A percentile compares a stretch with the other conserved stretches of the same genome.
phyloP scores from a whole-genome alignment of 2,113 vertebrate species.

The Phyllostomus discolor region DNA sequence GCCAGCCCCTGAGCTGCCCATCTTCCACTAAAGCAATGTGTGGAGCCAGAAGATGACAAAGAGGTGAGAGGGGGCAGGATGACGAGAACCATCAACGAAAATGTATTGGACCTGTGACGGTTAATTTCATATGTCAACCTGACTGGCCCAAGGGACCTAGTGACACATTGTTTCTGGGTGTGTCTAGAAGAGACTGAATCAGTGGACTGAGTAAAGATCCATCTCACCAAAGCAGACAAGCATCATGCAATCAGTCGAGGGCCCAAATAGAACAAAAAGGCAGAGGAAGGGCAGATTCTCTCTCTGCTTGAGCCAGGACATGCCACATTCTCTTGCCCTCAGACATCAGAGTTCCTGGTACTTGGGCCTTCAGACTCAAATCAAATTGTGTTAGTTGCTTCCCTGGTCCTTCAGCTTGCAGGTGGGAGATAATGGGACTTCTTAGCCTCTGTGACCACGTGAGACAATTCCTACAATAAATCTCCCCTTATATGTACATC shows the following conservation, averaged over 20 bases:
- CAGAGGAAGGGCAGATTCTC: not conserved
- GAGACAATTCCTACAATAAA: not conserved
- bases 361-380: no score
- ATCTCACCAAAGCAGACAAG: not conserved
- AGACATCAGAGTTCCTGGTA: not conserved
- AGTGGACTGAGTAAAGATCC: no score
- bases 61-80: not conserved
- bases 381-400: not conserved
- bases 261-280: fast-evolving
- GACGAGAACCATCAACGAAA: not conserved
- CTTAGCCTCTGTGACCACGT: not conserved
- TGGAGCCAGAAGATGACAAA: not conserved
- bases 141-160: not conserved
- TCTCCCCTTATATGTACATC: not conserved
- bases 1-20: not conserved
- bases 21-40: not conserved
- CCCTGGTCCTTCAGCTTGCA: not conserved
- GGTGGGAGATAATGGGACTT: not conserved
- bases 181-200: not conserved
- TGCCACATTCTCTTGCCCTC: not conserved
- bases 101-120: not conserved
- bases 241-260: fast-evolving
- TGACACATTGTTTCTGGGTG: not conserved
- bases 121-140: not conserved
- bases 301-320: not conserved